Percentiles rank a stretch among this genome's conserved stretches.
phyloP scores from a whole-genome alignment of 2,113 vertebrate species.

The Mus spicilegus region DNA sequence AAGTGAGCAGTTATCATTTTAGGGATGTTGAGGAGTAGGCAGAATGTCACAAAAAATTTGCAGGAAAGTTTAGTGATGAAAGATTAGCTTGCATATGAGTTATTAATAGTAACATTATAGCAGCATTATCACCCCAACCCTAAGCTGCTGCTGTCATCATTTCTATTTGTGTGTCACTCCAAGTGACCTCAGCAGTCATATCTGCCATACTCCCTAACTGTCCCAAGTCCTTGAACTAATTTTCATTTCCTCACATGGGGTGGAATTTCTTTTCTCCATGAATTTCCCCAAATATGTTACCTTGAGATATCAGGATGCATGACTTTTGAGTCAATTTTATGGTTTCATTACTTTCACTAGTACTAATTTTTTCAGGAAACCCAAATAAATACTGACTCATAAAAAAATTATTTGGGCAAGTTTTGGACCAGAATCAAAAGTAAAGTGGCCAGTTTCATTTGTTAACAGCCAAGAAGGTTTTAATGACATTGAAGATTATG shows the following conservation, averaged over 20 bases:
- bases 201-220: neutral
- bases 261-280: neutral
- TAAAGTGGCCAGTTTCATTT: neutral
- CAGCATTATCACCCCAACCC: neutral
- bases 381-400: slow-evolving; percentile 18
- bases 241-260: slow-evolving; percentile 13
- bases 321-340: slow-evolving; percentile 54
- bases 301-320: slow-evolving; percentile 39
- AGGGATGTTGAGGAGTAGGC: neutral
- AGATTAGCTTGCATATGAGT: neutral
- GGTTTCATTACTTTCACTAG: slow-evolving; percentile 55
- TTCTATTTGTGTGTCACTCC: neutral
- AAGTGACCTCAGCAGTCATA: slow-evolving; percentile 3
- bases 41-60: neutral
- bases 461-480: neutral
- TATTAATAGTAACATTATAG: slow-evolving; percentile 11
- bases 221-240: neutral
- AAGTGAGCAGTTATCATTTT: neutral
- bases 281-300: slow-evolving; percentile 3
- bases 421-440: neutral
- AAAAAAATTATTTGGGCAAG: neutral
- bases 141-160: neutral
- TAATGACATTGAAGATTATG: slow-evolving; percentile 41
- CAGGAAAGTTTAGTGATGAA: slow-evolving; percentile 1
- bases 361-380: neutral